These are phyloP conservation scores for Philopotamus ludificatus DNA, from an alignment of 1,140 invertebrate species.

Conservation along the genomic window DNA sequence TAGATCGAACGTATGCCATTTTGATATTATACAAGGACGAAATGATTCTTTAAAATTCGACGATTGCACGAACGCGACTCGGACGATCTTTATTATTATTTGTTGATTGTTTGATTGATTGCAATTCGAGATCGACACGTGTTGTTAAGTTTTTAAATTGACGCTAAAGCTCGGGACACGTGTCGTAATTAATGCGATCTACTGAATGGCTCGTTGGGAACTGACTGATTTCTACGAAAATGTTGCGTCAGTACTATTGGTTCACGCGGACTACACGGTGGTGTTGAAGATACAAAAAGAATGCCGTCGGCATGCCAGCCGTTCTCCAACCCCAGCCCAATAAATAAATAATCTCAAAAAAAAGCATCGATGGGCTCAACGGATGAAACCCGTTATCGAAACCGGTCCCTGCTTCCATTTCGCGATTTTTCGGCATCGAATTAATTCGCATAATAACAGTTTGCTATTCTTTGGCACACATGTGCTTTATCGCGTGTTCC, in stretches of 20 bases:
- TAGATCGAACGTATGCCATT: background rate
- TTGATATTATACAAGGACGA: background rate
- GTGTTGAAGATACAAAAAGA: conserved; percentile 14
- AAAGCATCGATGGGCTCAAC: background rate
- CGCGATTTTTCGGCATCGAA: too few species aligned
- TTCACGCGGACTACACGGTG: background rate
- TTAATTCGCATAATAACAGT: too few species aligned
- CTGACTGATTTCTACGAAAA: background rate
- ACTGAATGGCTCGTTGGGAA: conserved; percentile 5
- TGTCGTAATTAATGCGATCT: conserved; percentile 13
- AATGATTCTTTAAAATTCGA: background rate
- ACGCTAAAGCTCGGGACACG: background rate
- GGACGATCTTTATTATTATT: too few species aligned
- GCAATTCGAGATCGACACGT: background rate
- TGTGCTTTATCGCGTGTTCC: background rate
- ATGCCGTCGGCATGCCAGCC: background rate
- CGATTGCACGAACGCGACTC: too few species aligned
- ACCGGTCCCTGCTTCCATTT: too few species aligned
- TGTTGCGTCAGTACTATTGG: conserved; percentile 3
- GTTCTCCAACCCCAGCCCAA: background rate
- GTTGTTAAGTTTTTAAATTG: background rate
- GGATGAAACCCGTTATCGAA: too few species aligned
- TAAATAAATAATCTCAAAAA: background rate
- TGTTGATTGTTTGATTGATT: background rate
- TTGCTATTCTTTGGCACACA: background rate